Percentiles rank a stretch among this genome's conserved stretches.
Conservation (phyloP, 1,140 invertebrate genomes). For the Drosophila mojavensis region DNA sequence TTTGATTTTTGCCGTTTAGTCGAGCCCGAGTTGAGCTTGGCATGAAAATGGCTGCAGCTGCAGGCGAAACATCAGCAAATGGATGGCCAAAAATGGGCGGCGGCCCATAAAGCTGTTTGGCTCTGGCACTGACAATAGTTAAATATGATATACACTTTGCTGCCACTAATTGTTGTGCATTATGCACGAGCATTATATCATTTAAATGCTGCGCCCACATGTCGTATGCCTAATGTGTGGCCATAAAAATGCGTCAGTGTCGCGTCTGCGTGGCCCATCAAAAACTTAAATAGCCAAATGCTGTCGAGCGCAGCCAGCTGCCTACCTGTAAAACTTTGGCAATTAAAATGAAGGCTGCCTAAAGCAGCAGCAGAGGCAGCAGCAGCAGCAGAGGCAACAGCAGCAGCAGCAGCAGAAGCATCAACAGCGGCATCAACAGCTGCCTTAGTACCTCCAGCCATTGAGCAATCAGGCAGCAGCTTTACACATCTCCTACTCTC, state of each 20-base stretch:
- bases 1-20: constrained; percentile 55
- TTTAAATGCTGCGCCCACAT: constrained; percentile 40
- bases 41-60: constrained; percentile 39
- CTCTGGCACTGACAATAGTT: constrained; percentile 1
- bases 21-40: constrained; percentile 27
- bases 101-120: neutral
- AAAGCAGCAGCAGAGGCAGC: neutral
- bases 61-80: constrained; percentile 38
- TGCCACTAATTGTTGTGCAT: constrained; percentile 44
- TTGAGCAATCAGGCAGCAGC: constrained; percentile 43
- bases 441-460: neutral
- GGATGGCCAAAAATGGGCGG: constrained; percentile 6
- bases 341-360: constrained; percentile 54
- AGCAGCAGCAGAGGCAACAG: neutral
- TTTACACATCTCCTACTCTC: neutral
- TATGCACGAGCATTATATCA: constrained; percentile 24
- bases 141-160: constrained; percentile 36
- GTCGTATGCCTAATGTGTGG: constrained; percentile 43
- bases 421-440: neutral
- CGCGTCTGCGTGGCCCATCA: constrained; percentile 66
- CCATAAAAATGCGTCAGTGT: constrained; percentile 61
- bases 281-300: constrained; percentile 59
- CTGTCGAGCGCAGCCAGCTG: constrained; percentile 28
- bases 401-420: too few species aligned
- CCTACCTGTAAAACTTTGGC: constrained; percentile 56